A percentile compares a stretch with the other conserved stretches of the same genome.
These are phyloP conservation scores for Rutilus rutilus DNA, from an alignment of 2,113 vertebrate species.

Conservation along the genomic window DNA sequence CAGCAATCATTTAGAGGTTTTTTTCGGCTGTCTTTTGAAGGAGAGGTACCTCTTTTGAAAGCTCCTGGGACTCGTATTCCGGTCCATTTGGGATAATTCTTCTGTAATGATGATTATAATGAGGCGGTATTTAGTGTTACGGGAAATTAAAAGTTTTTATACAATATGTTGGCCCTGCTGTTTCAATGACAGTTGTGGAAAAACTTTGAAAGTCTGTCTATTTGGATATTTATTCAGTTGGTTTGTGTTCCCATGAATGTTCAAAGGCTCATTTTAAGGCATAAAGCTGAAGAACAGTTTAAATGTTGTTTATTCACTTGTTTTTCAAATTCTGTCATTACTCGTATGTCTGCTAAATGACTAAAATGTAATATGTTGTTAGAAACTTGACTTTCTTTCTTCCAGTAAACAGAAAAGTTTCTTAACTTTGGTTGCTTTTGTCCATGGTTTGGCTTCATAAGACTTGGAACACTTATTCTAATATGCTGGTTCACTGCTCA, in stretches of 20 bases:
- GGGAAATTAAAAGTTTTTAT: conserved; percentile 36
- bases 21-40: conserved; percentile 59
- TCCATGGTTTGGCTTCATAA: background rate
- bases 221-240: background rate
- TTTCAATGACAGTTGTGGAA: background rate
- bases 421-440: background rate
- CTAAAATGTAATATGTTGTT: background rate
- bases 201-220: background rate
- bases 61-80: conserved; percentile 6
- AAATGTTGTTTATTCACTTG: background rate
- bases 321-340: conserved; percentile 1
- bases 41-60: conserved; percentile 15
- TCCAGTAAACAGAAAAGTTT: background rate
- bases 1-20: conserved; percentile 69
- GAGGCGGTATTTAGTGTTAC: conserved; percentile 8
- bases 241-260: background rate
- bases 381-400: background rate
- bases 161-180: background rate
- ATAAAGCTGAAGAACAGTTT: background rate
- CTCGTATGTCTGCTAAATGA: too few relatives aligned
- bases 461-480: background rate
- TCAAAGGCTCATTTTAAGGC: background rate
- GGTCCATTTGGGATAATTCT: conserved; percentile 30
- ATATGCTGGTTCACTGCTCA: background rate
- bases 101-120: conserved; percentile 32